Conservation (phyloP, 1,140 invertebrate species). For the Drosophila parabipectinata region DNA sequence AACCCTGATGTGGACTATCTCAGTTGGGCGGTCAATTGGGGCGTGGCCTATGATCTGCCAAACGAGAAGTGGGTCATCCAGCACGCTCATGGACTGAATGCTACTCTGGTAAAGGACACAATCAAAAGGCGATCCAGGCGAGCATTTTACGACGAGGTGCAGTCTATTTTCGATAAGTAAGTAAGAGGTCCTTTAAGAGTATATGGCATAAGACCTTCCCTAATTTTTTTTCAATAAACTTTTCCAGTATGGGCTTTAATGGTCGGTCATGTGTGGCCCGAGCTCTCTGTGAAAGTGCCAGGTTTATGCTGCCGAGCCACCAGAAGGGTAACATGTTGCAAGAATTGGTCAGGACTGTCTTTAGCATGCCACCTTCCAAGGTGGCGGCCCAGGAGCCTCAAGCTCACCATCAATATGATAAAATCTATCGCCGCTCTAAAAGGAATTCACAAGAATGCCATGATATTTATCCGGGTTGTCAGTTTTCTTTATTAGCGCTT, state of each 20-base stretch:
- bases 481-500: slow-evolving; percentile 89
- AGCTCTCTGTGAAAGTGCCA: slow-evolving; percentile 89
- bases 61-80: slow-evolving; percentile 87
- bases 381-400: slow-evolving; percentile 59
- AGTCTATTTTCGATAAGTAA: slow-evolving; percentile 88
- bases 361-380: slow-evolving; percentile 53
- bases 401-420: slow-evolving; percentile 67
- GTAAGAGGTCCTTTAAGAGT: slow-evolving; percentile 3
- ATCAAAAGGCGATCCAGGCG: slow-evolving; percentile 87
- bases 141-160: slow-evolving; percentile 89
- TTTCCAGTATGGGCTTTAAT: slow-evolving; percentile 88
- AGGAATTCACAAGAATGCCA: slow-evolving; percentile 85
- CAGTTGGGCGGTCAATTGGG: slow-evolving; percentile 87
- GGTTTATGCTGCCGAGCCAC: slow-evolving; percentile 84
- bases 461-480: slow-evolving; percentile 86
- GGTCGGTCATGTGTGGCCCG: slow-evolving; percentile 88
- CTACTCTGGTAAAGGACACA: slow-evolving; percentile 78
- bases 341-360: slow-evolving; percentile 88
- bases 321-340: slow-evolving; percentile 87
- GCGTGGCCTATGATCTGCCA: slow-evolving; percentile 90
- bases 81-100: slow-evolving; percentile 81
- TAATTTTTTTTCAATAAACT: background rate
- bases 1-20: slow-evolving; percentile 76
- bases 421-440: slow-evolving; percentile 62
- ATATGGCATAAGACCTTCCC: background rate